These are phyloP conservation scores for Fulica atra DNA, from an alignment of 2,113 vertebrate species.

Conservation along the genomic window DNA sequence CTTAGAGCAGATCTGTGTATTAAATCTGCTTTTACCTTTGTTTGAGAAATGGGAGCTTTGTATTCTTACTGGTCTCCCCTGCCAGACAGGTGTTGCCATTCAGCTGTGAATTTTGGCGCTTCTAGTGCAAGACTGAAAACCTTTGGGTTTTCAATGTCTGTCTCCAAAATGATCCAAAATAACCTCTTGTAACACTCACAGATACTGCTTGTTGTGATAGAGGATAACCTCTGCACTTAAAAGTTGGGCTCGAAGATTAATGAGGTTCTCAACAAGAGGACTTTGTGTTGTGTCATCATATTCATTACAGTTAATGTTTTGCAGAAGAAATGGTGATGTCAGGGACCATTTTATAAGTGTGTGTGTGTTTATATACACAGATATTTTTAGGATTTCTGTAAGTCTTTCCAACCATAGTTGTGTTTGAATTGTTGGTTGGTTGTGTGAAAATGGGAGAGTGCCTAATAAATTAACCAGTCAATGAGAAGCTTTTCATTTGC, in stretches of 20 bases:
- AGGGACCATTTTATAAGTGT: background rate
- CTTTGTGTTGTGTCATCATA: accelerated
- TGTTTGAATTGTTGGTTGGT: background rate
- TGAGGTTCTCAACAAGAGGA: background rate
- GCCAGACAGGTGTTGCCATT: background rate
- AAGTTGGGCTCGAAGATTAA: background rate
- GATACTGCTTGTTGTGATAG: accelerated
- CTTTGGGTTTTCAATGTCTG: background rate
- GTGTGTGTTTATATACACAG: background rate
- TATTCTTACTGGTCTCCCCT: background rate
- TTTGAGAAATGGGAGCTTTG: background rate
- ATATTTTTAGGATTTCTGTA: background rate
- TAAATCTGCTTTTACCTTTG: background rate
- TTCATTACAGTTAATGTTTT: background rate
- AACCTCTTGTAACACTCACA: background rate
- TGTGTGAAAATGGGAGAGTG: background rate
- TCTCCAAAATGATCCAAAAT: background rate
- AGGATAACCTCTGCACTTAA: background rate
- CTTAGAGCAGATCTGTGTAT: background rate
- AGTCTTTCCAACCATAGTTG: background rate
- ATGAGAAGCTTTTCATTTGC: background rate
- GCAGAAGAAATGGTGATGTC: accelerated
- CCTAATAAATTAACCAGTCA: background rate
- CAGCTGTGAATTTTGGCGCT: background rate
- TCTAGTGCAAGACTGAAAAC: background rate